Conservation (phyloP, 2,888 invertebrate species). For the Andrena haemorrhoa region DNA sequence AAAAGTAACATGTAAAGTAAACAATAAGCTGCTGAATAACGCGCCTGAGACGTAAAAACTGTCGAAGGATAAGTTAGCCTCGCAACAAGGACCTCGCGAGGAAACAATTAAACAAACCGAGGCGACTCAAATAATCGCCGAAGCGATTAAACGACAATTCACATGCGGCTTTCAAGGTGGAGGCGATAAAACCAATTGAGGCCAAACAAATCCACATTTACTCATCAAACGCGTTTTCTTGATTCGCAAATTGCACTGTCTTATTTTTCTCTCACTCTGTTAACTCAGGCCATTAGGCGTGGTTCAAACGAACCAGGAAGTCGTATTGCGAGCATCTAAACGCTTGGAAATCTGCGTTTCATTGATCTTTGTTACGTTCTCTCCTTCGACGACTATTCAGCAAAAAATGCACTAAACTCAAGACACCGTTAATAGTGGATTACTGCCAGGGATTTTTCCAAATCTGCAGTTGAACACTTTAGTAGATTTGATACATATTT, state of each 20-base stretch:
- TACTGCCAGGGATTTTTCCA: no score
- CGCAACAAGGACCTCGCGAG: conserved; percentile 60
- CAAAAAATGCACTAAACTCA: no score
- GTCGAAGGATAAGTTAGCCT: conserved; percentile 20
- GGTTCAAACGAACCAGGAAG: background rate
- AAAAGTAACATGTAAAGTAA: no score
- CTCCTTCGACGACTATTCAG: no score
- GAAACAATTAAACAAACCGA: conserved; percentile 70
- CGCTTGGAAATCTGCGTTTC: background rate
- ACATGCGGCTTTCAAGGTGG: conserved; percentile 70
- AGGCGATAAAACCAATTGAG: conserved; percentile 74
- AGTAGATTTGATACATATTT: no score
- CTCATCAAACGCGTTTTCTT: conserved; percentile 36
- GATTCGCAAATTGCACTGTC: conserved; percentile 7
- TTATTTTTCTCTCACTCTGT: background rate
- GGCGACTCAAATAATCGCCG: conserved; percentile 68
- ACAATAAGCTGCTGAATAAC: background rate
- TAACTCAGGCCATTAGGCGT: background rate
- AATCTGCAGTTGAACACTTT: no score
- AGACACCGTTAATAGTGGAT: no score
- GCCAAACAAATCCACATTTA: conserved; percentile 47
- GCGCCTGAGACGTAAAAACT: background rate
- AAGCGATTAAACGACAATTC: conserved; percentile 75
- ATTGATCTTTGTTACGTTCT: no score
- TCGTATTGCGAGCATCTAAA: background rate